A percentile compares a stretch with the other conserved stretches of the same genome.
Evolutionary conservation across 2,888 invertebrate species (phyloP).

Genomic region (Galeopsomyia nigrocyanea): DNA sequence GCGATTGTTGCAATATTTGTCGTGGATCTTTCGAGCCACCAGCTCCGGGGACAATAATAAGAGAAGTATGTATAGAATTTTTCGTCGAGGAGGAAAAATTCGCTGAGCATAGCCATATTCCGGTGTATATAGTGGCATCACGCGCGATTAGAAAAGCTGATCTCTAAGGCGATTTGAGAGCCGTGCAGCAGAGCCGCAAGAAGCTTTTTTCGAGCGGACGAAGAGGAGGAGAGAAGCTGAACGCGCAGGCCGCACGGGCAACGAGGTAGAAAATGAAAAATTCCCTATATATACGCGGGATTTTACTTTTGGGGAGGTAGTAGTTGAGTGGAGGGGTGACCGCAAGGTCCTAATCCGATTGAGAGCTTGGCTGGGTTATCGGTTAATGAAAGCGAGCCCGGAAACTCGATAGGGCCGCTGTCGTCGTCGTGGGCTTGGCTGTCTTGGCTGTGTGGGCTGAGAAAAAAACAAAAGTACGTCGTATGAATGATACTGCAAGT

Average conservation of each 20-base stretch:
- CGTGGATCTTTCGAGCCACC: no score
- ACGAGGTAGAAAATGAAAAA: conserved; percentile 47
- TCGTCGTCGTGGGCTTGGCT: no score
- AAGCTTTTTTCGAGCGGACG: conserved; percentile 9
- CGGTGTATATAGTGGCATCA: background rate
- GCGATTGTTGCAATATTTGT: no score
- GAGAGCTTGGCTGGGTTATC: conserved; percentile 36
- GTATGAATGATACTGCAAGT: no score
- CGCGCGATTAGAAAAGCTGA: conserved; percentile 30
- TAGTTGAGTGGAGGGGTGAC: conserved; percentile 18
- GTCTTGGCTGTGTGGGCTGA: no score
- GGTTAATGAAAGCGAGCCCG: conserved; percentile 36
- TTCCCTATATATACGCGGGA: conserved; percentile 16
- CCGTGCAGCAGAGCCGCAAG: background rate
- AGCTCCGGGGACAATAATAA: no score
- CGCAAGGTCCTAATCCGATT: conserved; percentile 40
- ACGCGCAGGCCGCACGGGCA: no score
- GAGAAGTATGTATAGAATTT: no score
- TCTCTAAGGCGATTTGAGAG: conserved; percentile 34
- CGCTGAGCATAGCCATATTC: no score
- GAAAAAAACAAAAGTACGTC: no score
- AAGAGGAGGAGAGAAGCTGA: background rate
- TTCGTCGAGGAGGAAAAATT: no score
- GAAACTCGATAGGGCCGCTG: background rate
- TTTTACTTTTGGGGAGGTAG: background rate